A percentile compares a stretch with the other conserved stretches of the same genome.
Evolutionary conservation across 2,888 invertebrate species (phyloP).

Genomic region (Halictus ligatus): DNA sequence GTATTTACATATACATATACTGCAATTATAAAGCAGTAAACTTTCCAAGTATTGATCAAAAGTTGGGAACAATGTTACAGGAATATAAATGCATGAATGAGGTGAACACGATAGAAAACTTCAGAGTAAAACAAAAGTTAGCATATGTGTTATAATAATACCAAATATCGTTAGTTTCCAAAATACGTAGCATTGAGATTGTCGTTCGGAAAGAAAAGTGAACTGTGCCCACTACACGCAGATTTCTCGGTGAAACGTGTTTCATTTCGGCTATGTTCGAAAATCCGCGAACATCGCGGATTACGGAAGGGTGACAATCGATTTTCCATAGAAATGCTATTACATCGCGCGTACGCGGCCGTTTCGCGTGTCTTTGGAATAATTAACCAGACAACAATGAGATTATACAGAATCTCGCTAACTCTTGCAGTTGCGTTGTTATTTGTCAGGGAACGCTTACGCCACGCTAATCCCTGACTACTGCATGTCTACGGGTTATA

Average conservation of each 20-base stretch:
- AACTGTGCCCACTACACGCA: neutral
- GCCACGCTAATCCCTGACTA: slow-evolving; percentile 34
- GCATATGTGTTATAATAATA: too few relatives aligned
- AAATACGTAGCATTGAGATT: neutral
- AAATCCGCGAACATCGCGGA: slow-evolving; percentile 4
- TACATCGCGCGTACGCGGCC: slow-evolving; percentile 8
- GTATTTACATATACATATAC: neutral
- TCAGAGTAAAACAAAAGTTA: too few relatives aligned
- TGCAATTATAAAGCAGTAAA: too few relatives aligned
- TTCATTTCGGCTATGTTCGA: neutral
- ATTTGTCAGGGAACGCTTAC: slow-evolving; percentile 47
- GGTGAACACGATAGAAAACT: too few relatives aligned
- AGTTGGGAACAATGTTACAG: too few relatives aligned
- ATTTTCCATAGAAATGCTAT: slow-evolving; percentile 33
- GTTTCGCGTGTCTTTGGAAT: slow-evolving; percentile 36
- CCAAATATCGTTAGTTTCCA: too few relatives aligned
- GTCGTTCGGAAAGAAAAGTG: neutral
- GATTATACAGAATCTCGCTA: slow-evolving; percentile 45
- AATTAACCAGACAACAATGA: slow-evolving; percentile 56
- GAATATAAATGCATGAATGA: too few relatives aligned
- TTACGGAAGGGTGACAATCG: slow-evolving; percentile 20
- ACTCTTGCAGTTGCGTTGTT: slow-evolving; percentile 41
- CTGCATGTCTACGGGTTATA: neutral
- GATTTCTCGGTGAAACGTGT: neutral
- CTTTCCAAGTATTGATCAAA: too few relatives aligned